Conservation (phyloP, 1,140 invertebrate genomes). For the Drosophila oshimai region DNA sequence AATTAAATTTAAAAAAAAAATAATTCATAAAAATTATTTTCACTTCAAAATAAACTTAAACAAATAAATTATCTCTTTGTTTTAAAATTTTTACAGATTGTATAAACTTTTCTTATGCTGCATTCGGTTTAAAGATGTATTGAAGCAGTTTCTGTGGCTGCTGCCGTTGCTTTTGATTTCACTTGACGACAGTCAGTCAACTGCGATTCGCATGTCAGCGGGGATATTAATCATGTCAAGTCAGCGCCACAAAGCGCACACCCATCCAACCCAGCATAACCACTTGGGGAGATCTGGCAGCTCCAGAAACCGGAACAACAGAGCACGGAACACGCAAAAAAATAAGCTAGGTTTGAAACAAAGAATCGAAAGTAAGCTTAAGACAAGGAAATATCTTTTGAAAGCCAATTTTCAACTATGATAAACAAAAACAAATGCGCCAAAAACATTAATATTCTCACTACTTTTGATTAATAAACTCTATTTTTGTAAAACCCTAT, state of each 20-base stretch:
- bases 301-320: constrained; percentile 31
- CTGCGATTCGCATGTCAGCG: constrained; percentile 74
- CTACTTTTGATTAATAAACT: too few relatives aligned
- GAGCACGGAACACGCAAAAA: constrained; percentile 3
- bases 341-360: not conserved
- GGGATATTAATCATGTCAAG: constrained; percentile 78
- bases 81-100: too few relatives aligned
- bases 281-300: constrained; percentile 7
- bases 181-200: constrained; percentile 77
- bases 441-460: too few relatives aligned
- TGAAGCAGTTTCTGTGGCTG: not conserved
- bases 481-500: too few relatives aligned
- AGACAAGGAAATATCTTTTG: not conserved
- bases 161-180: constrained; percentile 69
- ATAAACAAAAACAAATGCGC: too few relatives aligned
- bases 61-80: too few relatives aligned
- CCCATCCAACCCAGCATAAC: constrained; percentile 22
- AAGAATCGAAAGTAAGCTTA: not conserved
- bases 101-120: too few relatives aligned
- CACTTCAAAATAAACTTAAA: too few relatives aligned
- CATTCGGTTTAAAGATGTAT: constrained; percentile 16
- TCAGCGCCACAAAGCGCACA: constrained; percentile 50
- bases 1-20: too few relatives aligned
- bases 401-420: too few relatives aligned
- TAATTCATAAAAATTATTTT: too few relatives aligned